A percentile compares a stretch with the other conserved stretches of the same genome.
These are phyloP conservation scores for human DNA, from an alignment of 2,113 vertebrate species.

Conservation along the genomic window DNA sequence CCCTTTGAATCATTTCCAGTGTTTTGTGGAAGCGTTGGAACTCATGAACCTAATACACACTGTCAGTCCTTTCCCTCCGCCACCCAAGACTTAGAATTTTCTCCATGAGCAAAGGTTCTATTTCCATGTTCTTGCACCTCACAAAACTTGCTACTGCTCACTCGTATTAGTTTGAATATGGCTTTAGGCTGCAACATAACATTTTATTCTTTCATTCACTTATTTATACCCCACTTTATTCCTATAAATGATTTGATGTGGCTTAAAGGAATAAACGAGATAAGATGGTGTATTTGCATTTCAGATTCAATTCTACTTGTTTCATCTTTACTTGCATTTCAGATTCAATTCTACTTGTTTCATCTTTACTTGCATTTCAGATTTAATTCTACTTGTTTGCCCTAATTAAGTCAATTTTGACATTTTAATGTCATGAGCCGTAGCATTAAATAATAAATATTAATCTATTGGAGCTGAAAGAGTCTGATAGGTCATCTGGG, in stretches of 20 bases:
- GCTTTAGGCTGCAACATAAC: not conserved
- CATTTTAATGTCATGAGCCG: slow-evolving; percentile 48
- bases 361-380: slow-evolving; percentile 17
- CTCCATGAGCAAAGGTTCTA: not conserved
- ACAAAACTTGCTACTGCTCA: not conserved
- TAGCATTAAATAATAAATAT: slow-evolving; percentile 44
- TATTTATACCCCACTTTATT: not conserved
- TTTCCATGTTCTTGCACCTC: not conserved
- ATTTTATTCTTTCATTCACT: not conserved
- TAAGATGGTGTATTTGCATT: slow-evolving; percentile 33
- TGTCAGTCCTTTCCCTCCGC: not conserved
- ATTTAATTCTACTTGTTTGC: slow-evolving; percentile 15
- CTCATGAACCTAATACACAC: not conserved
- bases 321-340: slow-evolving; percentile 24
- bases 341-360: slow-evolving; percentile 11
- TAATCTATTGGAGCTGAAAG: slow-evolving; percentile 18
- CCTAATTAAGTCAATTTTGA: slow-evolving; percentile 61
- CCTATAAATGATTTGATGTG: not conserved
- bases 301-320: slow-evolving; percentile 17
- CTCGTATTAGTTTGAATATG: not conserved
- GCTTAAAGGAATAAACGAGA: not conserved
- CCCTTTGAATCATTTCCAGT: slow-evolving; percentile 11
- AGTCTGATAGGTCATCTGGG: not conserved
- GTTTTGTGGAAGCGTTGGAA: not conserved
- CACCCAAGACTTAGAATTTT: not conserved